Percentiles rank a stretch among this genome's conserved stretches.
Conservation (phyloP, 2,888 invertebrate genomes). For the Brenthis hecate region DNA sequence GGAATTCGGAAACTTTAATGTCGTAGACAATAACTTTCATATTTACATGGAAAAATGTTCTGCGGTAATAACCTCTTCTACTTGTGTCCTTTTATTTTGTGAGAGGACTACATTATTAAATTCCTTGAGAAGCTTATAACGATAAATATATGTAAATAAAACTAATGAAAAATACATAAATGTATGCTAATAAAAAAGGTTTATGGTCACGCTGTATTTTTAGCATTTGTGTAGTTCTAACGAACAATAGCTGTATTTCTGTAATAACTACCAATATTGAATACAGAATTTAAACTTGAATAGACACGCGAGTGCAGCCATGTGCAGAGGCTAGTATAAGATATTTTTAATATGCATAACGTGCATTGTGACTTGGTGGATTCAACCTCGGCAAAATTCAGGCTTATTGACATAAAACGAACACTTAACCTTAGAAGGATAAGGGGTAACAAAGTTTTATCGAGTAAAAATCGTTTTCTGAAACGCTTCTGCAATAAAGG, state of each 20-base stretch:
- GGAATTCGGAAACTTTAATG: not conserved
- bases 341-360: not conserved
- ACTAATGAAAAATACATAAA: too few relatives aligned
- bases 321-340: not conserved
- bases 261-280: too few relatives aligned
- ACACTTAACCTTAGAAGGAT: conserved; percentile 39
- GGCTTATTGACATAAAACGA: conserved; percentile 14
- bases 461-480: conserved; percentile 57
- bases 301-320: not conserved
- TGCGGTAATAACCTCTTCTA: not conserved
- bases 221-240: too few relatives aligned
- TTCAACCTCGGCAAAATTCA: not conserved
- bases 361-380: not conserved
- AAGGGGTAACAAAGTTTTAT: conserved; percentile 56
- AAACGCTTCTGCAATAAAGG: conserved; percentile 55
- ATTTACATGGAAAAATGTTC: conserved; percentile 3
- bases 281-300: too few relatives aligned
- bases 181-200: too few relatives aligned
- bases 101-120: conserved; percentile 2
- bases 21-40: not conserved
- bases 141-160: not conserved
- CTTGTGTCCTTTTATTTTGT: not conserved
- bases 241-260: too few relatives aligned
- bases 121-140: not conserved
- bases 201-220: too few relatives aligned